Conservation (phyloP, 2,797 vertebrate genomes). For the Anableps anableps region DNA sequence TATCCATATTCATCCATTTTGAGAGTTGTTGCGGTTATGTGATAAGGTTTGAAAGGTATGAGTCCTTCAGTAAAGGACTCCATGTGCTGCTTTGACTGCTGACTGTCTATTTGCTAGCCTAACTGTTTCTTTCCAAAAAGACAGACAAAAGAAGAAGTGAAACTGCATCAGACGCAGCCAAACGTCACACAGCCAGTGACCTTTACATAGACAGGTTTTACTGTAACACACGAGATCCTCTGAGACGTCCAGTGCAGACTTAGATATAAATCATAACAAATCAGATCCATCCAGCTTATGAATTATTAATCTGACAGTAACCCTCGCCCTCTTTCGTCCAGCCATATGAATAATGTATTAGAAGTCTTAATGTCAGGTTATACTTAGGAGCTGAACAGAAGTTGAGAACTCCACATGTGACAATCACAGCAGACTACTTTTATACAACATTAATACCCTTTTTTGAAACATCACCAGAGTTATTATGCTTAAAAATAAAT, state of each 20-base stretch:
- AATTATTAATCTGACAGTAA: constrained; percentile 76
- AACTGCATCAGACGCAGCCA: constrained; percentile 20
- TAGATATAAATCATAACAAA: constrained; percentile 45
- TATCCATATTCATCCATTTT: background rate
- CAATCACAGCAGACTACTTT: constrained; percentile 4
- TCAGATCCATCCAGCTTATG: constrained; percentile 48
- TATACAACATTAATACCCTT: background rate
- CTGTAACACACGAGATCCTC: constrained; percentile 34
- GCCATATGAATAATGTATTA: constrained; percentile 70
- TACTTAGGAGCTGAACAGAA: constrained; percentile 46
- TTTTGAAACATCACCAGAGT: constrained; percentile 7
- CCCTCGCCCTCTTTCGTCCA: constrained; percentile 57
- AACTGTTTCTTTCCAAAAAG: background rate
- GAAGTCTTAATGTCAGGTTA: constrained; percentile 67
- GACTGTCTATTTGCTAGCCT: background rate
- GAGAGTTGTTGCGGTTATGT: background rate
- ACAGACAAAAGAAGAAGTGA: constrained; percentile 42
- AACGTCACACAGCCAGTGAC: constrained; percentile 33
- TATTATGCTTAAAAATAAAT: background rate
- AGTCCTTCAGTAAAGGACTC: background rate
- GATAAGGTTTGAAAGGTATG: background rate
- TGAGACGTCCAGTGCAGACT: constrained; percentile 25
- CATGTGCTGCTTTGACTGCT: background rate
- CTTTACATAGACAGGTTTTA: constrained; percentile 31
- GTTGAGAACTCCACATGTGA: constrained; percentile 50